Base-by-base conservation (phyloP, 2,797 vertebrate genomes). In the Huso huso region DNA sequence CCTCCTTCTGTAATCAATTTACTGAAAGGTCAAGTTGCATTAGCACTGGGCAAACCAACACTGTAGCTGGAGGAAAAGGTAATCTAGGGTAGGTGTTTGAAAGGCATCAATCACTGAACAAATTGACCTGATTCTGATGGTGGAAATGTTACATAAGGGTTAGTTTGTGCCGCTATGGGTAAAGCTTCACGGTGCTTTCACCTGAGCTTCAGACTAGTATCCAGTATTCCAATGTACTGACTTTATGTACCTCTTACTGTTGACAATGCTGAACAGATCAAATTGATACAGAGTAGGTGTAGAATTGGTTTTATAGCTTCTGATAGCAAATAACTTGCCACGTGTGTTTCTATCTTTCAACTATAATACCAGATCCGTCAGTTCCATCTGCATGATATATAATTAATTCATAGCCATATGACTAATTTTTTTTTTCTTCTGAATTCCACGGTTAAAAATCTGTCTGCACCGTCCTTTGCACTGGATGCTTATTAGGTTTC, bases 11-110 rank as follows among this genome's bases (percentile, higher is more conserved):
- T 68, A 69, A 72, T 73, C 71, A 75, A 65, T 73, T 74, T 72
- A 73, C 62, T 48, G 50, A 76, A 74, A 75, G 72, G 70, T 76
- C 74, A 73, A 63, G 50, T 60, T 10, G 63, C 64, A 75, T 77
- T 68, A 72, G 70, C 12, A 62, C 51, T 63, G 51, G 62, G 49
- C n/a, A n/a, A 64, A 62, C 70, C 71, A 10, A 58, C 18, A 37
- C 15, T n/a, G 18, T 59, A 51, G 12, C 61, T 59, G 66, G 66
- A 65, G 69, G 63, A 61, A 51, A 49, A 52, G 12, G 51, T 70
- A 69, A 66, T 63, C 69, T 60, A n/a, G 58, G 12, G 37, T 55
- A 64, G 48, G 61, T 53, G 52, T 57, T 72, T 58, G 50, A 55
- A 53, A 52, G 11, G 7, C 11, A 48, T 12, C 11, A 11, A 55